A percentile compares a stretch with the other conserved stretches of the same genome.
These are phyloP conservation scores for Agapostemon virescens DNA, from an alignment of 2,888 invertebrate genomes.

Conservation along the genomic window DNA sequence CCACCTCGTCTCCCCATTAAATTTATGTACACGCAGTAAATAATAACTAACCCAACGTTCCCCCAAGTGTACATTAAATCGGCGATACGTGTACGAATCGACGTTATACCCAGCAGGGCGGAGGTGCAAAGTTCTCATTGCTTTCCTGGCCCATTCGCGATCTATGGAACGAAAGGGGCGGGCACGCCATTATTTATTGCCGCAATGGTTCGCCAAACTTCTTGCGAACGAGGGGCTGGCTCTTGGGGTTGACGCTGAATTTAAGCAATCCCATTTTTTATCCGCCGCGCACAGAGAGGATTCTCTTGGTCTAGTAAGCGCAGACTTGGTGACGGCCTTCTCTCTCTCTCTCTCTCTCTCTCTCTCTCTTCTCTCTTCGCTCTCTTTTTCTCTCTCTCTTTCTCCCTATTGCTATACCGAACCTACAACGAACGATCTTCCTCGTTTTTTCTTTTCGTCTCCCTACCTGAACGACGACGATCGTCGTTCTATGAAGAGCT, in stretches of 20 bases:
- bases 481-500: background rate
- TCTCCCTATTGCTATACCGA: too few relatives aligned
- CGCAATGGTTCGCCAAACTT: constrained; percentile 69
- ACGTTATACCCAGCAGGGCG: constrained; percentile 62
- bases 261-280: constrained; percentile 69
- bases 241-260: constrained; percentile 68
- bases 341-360: constrained; percentile 7
- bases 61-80: constrained; percentile 68
- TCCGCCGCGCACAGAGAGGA: constrained; percentile 61
- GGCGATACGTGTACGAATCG: constrained; percentile 68
- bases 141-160: constrained; percentile 59
- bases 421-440: background rate
- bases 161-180: constrained; percentile 63
- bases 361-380: background rate
- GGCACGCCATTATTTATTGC: constrained; percentile 71
- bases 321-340: constrained; percentile 64
- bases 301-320: constrained; percentile 65
- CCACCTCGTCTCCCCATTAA: constrained; percentile 36
- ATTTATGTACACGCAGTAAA: constrained; percentile 68
- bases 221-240: constrained; percentile 61
- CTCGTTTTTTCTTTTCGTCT: background rate
- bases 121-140: constrained; percentile 71
- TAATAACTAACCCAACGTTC: constrained; percentile 62
- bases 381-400: too few relatives aligned
- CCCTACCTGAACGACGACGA: background rate